These are phyloP conservation scores for Drosophila siamana DNA, from an alignment of 2,888 invertebrate genomes.

Conservation along the genomic window DNA sequence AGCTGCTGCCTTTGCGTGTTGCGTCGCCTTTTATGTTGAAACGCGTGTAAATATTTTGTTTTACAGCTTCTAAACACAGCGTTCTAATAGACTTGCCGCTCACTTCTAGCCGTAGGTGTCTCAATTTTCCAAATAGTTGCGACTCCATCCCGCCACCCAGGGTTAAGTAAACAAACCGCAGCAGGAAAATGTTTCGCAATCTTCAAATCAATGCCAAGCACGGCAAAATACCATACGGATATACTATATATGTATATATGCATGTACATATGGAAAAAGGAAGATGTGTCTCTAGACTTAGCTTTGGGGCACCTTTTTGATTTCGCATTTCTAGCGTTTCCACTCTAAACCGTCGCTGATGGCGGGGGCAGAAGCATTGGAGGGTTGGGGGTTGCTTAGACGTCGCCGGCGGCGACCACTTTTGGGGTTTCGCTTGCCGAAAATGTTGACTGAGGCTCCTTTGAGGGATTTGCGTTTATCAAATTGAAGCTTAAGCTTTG, in stretches of 20 bases:
- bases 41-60: constrained; percentile 81
- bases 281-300: constrained; percentile 20
- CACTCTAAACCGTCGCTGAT: no score
- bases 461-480: constrained; percentile 63
- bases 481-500: constrained; percentile 71
- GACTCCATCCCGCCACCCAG: constrained; percentile 22
- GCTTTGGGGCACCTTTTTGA: constrained; percentile 52
- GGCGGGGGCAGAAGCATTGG: not conserved
- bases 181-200: constrained; percentile 53
- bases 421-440: constrained; percentile 46
- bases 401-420: constrained; percentile 38
- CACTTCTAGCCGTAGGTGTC: constrained; percentile 66
- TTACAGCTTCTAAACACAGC: constrained; percentile 76
- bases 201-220: constrained; percentile 63
- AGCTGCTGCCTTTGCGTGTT: constrained; percentile 70
- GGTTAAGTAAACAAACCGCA: constrained; percentile 56
- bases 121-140: constrained; percentile 74
- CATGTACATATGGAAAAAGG: not conserved
- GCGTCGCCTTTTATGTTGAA: constrained; percentile 69
- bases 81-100: constrained; percentile 59
- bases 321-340: constrained; percentile 44
- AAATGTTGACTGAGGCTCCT: constrained; percentile 43
- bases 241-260: not conserved
- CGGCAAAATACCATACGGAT: constrained; percentile 29
- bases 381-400: not conserved